A percentile compares a stretch with the other conserved stretches of the same genome.
Evolutionary conservation across 1,140 invertebrate genomes (phyloP).

Genomic region (Drosophila kohkoa): DNA sequence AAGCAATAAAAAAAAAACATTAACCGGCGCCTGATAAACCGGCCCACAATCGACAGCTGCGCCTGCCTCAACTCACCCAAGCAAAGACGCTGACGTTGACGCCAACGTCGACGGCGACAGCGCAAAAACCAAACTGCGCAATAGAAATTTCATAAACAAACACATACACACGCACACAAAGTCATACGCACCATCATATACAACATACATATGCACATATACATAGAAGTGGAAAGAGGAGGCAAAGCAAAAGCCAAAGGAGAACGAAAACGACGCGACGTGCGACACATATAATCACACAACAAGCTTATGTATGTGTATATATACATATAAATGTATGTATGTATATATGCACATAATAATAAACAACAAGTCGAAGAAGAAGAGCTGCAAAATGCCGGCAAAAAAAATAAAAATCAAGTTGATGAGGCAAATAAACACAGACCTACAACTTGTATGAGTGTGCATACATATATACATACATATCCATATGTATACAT

Average conservation of each 20-base stretch:
- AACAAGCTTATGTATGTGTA: not conserved
- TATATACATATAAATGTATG: not conserved
- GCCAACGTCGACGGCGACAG: slow-evolving; percentile 11
- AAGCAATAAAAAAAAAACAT: slow-evolving; percentile 33
- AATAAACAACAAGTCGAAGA: slow-evolving; percentile 62
- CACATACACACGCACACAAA: slow-evolving; percentile 28
- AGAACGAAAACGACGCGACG: slow-evolving; percentile 36
- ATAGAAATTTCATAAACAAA: slow-evolving; percentile 81
- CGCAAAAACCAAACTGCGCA: slow-evolving; percentile 74
- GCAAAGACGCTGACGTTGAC: slow-evolving; percentile 21
- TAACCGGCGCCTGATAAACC: slow-evolving; percentile 80
- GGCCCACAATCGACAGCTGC: slow-evolving; percentile 55
- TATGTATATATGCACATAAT: slow-evolving; percentile 19
- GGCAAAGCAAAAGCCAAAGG: slow-evolving; percentile 49
- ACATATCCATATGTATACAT: slow-evolving; percentile 3
- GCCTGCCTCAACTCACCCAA: slow-evolving; percentile 51
- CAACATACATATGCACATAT: slow-evolving; percentile 26
- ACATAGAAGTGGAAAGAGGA: slow-evolving; percentile 54
- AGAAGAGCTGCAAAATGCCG: slow-evolving; percentile 54
- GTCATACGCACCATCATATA: slow-evolving; percentile 7
- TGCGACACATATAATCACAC: slow-evolving; percentile 17
- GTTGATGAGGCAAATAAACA: slow-evolving; percentile 29
- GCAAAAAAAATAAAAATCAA: slow-evolving; percentile 61
- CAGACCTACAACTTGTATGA: not conserved
- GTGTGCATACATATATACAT: slow-evolving; percentile 6